Evolutionary conservation across 1,140 invertebrate species (phyloP).

Genomic region (Drosophila willistoni): DNA sequence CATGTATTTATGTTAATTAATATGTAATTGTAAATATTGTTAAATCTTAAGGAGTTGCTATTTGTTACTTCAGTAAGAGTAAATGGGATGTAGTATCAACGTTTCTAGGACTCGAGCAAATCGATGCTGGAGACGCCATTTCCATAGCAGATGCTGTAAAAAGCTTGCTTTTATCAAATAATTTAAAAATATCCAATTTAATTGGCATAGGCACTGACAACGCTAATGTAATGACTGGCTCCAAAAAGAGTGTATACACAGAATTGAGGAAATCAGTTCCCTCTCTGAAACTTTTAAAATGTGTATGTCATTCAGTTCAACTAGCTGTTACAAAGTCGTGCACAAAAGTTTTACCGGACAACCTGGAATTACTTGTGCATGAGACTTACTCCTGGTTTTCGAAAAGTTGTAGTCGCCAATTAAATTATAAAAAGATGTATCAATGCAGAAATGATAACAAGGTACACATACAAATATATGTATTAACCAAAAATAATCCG

Average conservation of each 20-base stretch:
- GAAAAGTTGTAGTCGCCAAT: conserved; percentile 21
- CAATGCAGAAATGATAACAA: conserved; percentile 17
- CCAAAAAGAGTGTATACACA: conserved; percentile 19
- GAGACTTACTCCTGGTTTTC: conserved; percentile 26
- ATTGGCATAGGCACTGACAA: conserved; percentile 17
- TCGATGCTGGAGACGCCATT: conserved; percentile 19
- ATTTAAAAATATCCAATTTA: conserved; percentile 13
- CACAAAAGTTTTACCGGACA: conserved; percentile 13
- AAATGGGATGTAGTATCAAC: conserved; percentile 13
- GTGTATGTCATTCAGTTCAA: conserved; percentile 32
- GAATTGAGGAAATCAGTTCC: conserved; percentile 16
- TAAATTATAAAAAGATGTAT: conserved; percentile 20
- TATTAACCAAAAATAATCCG: conserved; percentile 10
- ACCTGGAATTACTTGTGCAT: conserved; percentile 21
- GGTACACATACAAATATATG: conserved; percentile 17
- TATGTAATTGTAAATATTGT: conserved; percentile 6
- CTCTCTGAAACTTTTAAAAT: conserved; percentile 17
- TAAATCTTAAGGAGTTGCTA: conserved; percentile 20
- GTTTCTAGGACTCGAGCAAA: conserved; percentile 12
- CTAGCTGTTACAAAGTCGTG: conserved; percentile 21
- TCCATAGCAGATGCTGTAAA: conserved; percentile 15
- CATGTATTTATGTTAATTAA: conserved; percentile 1
- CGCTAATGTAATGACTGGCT: conserved; percentile 15
- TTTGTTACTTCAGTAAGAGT: conserved; percentile 15
- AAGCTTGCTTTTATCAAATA: conserved; percentile 3